Percentiles rank a stretch among this genome's conserved stretches.
Conservation (phyloP, 2,797 vertebrate genomes). For the Pagetopsis macropterus region DNA sequence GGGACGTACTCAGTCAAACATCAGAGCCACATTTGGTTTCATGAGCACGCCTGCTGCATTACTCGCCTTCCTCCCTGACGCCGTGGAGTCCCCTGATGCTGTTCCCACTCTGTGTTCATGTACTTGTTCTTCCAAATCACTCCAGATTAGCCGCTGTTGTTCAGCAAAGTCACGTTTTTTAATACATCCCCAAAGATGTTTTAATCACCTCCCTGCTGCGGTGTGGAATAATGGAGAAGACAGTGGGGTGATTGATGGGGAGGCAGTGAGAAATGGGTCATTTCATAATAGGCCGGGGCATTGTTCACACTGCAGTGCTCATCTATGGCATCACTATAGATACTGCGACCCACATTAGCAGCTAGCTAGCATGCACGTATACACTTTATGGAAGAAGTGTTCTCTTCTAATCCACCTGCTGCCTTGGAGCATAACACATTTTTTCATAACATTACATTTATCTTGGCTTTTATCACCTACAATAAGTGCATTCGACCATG, state of each 20-base stretch:
- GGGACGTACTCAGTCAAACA: background rate
- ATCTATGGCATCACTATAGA: slow-evolving; percentile 43
- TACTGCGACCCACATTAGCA: slow-evolving; percentile 22
- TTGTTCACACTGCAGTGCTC: slow-evolving; percentile 44
- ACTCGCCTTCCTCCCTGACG: background rate
- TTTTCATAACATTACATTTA: no score
- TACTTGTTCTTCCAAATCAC: background rate
- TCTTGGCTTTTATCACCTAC: no score
- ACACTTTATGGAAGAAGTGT: slow-evolving; percentile 18
- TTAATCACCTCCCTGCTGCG: background rate
- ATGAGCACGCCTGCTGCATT: background rate
- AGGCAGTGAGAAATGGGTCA: slow-evolving; percentile 54
- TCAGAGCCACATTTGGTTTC: background rate
- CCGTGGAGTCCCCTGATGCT: background rate
- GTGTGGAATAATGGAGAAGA: slow-evolving; percentile 3
- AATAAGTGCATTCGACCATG: no score
- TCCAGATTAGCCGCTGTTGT: slow-evolving; percentile 2
- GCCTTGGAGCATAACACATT: no score
- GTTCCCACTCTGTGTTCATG: background rate
- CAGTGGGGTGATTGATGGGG: slow-evolving; percentile 29
- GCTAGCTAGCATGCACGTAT: slow-evolving; percentile 5
- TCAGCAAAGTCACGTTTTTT: background rate
- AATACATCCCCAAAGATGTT: background rate
- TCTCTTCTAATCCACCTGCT: background rate
- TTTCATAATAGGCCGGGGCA: slow-evolving; percentile 50